Conservation (phyloP, 2,797 vertebrate genomes). For the Monodelphis domestica region DNA sequence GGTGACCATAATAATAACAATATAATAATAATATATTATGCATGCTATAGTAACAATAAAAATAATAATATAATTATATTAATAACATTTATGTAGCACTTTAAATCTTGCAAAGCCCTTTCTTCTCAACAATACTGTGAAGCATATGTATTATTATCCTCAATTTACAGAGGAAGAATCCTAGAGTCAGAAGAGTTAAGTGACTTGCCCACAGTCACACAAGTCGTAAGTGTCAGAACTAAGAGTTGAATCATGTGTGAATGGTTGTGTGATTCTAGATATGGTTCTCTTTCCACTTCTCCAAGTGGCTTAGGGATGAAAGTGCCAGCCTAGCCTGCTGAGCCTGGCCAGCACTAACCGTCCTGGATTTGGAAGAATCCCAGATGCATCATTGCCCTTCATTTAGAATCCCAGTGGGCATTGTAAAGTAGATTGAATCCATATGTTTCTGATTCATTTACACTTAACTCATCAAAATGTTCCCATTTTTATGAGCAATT, state of each 20-base stretch:
- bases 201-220: not conserved
- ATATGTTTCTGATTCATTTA: conserved; percentile 80
- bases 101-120: not conserved
- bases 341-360: conserved; percentile 38
- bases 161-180: not conserved
- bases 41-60: too few species aligned
- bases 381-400: conserved; percentile 55
- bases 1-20: not conserved
- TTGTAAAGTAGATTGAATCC: conserved; percentile 69
- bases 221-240: not conserved
- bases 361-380: conserved; percentile 56
- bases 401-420: conserved; percentile 48
- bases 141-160: not conserved
- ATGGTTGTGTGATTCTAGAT: not conserved
- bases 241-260: not conserved
- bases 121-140: not conserved
- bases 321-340: conserved; percentile 22
- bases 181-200: not conserved
- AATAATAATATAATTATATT: not conserved
- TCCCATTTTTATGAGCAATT: conserved; percentile 60
- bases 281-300: not conserved
- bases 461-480: conserved; percentile 70
- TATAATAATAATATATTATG: not conserved
- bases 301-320: conserved; percentile 28
- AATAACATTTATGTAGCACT: not conserved